Conservation (phyloP, 2,797 vertebrate species). For the Myiotriccus ornatus region DNA sequence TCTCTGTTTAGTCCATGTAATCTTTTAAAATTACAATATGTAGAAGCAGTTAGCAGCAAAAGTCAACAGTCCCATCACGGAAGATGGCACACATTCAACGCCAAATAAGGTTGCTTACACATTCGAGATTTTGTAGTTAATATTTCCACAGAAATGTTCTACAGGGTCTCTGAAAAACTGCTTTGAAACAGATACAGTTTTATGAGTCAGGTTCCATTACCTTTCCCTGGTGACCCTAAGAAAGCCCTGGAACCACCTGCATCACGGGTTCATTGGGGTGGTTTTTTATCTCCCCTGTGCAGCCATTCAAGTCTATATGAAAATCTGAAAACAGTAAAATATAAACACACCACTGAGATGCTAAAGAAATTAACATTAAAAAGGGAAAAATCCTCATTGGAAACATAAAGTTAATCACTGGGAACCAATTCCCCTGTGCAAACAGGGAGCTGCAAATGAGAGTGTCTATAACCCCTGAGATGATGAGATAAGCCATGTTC, state of each 20-base stretch:
- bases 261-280: background rate
- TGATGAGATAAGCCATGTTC: slow-evolving; percentile 34
- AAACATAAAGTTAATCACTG: slow-evolving; percentile 17
- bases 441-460: slow-evolving; percentile 16
- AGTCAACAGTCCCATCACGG: background rate
- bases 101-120: background rate
- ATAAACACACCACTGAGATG: background rate
- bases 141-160: background rate
- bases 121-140: background rate
- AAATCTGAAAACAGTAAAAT: background rate
- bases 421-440: slow-evolving; percentile 9
- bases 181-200: background rate
- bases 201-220: background rate
- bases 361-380: slow-evolving; percentile 16
- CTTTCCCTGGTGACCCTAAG: background rate
- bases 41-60: background rate
- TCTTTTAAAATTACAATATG: background rate
- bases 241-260: background rate
- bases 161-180: background rate
- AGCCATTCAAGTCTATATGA: background rate
- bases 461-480: background rate
- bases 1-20: background rate
- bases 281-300: background rate
- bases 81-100: background rate
- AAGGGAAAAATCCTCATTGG: background rate